Evolutionary conservation across 35 echinoderm and acorn worm species (phyloP), one percentile per base, ranked within the genome.

Genomic region (Apostichopus californicus): DNA sequence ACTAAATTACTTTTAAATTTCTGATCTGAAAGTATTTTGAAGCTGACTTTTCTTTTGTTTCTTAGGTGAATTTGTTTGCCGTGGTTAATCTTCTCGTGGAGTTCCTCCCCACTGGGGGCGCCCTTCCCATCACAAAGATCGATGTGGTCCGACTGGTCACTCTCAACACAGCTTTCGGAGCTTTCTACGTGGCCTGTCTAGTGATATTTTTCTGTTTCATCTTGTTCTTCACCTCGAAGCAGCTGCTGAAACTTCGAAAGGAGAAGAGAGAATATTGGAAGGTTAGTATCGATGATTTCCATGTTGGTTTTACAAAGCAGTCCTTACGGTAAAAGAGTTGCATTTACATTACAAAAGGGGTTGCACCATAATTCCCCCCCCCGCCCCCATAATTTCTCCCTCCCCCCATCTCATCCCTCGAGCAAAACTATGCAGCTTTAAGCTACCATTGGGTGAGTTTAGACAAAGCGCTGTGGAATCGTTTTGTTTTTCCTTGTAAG

Each of bases 21-120:
- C 71, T 14, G 14, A 22, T 75, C 71, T 22, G 71, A 75, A 22
- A 75, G 21, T 75, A 22, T 46, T 46, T 46, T 46, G 1, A 46
- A 46, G 34, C 34, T 46, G 34, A 46, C 34, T 2, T 46, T 3
- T 46, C 34, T 11, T 68, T 68, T 68, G 64, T 68, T 77, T 90
- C 25, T 77, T 77, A 94, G 88, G 92, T 92, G 11, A 96, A 98
- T 86, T 84, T 98, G 9, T 98, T 98, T 64, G 95, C 78, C 6
- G 93, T 94, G 5, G 73, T 98, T 55, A 94, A 79, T 56, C 80
- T 98, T 26, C 34, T 98, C 0, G 15, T 94, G 8, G 97, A 98
- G 90, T 94, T 98, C 70, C 77, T 96, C n/a, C 95, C 94, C 20
- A 93, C 95, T 57, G 97, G 97, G 11, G 95, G 95, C 53, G 88